Percentiles rank a stretch among this genome's conserved stretches.
phyloP scores from a whole-genome alignment of 1,140 invertebrate genomes.

The Bombyx mandarina region DNA sequence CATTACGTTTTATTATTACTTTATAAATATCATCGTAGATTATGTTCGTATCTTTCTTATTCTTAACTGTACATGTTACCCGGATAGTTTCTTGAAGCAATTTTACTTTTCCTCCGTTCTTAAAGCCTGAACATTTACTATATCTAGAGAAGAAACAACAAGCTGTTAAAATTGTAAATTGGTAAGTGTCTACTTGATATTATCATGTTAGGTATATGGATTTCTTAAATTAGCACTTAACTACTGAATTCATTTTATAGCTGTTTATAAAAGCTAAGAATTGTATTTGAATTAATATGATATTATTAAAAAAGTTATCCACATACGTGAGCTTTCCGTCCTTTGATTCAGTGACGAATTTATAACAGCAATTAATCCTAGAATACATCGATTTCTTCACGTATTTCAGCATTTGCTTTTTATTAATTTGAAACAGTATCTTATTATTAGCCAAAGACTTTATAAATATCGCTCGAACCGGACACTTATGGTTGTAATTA shows the following conservation, averaged over 20 bases:
- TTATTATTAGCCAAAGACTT: conserved; percentile 21
- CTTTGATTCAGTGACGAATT: conserved; percentile 13
- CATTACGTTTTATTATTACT: conserved; percentile 25
- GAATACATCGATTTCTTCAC: conserved; percentile 8
- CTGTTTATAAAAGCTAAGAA: background rate
- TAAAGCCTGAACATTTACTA: conserved; percentile 24
- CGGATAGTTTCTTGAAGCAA: conserved; percentile 33
- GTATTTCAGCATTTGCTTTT: conserved; percentile 22
- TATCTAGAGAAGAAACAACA: conserved; percentile 23
- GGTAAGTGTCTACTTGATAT: no score
- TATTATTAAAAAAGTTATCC: background rate
- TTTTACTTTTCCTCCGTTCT: conserved; percentile 20
- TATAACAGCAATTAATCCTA: conserved; percentile 30
- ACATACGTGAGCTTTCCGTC: background rate
- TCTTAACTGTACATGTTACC: conserved; percentile 25
- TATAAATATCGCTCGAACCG: conserved; percentile 25
- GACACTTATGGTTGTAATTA: conserved; percentile 14
- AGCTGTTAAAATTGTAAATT: no score
- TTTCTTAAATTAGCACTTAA: no score
- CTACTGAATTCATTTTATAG: no score
- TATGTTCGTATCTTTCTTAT: conserved; percentile 9
- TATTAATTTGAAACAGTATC: conserved; percentile 27
- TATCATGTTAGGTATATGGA: no score
- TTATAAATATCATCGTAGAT: conserved; percentile 42
- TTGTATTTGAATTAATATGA: background rate